Evolutionary conservation across 2,888 invertebrate genomes (phyloP).

Genomic region (Dinocampus coccinellae): DNA sequence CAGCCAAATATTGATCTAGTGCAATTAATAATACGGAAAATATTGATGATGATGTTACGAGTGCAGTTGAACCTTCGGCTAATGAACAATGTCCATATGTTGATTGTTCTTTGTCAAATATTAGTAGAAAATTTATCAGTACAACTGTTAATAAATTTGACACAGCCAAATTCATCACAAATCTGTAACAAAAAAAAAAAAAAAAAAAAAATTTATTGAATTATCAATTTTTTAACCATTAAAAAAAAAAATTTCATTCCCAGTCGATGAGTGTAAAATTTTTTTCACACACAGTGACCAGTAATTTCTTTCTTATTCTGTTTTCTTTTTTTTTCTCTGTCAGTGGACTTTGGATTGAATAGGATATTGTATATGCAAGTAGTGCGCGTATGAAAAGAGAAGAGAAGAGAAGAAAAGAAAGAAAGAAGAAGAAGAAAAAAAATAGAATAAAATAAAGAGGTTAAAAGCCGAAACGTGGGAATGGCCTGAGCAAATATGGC

Average conservation of each 20-base stretch:
- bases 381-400: neutral
- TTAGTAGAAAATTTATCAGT: conserved; percentile 69
- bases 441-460: neutral
- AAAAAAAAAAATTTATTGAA: neutral
- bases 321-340: too few relatives aligned
- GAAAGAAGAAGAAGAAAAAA: neutral
- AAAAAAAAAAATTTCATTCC: too few relatives aligned
- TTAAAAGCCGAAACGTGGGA: conserved; percentile 4
- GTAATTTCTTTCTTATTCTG: too few relatives aligned
- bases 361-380: neutral
- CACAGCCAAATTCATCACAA: conserved; percentile 77
- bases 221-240: neutral
- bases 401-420: neutral
- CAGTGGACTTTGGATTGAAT: too few relatives aligned
- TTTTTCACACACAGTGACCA: too few relatives aligned
- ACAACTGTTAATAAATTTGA: conserved; percentile 73
- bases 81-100: conserved; percentile 71
- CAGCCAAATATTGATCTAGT: conserved; percentile 77
- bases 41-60: conserved; percentile 74
- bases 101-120: conserved; percentile 71
- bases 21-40: conserved; percentile 76
- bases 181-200: conserved; percentile 70
- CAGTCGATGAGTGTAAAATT: too few relatives aligned
- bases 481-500: neutral
- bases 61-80: conserved; percentile 76